Base-by-base conservation (phyloP, 1,140 invertebrate species). In the Cecropterus lyciades region DNA sequence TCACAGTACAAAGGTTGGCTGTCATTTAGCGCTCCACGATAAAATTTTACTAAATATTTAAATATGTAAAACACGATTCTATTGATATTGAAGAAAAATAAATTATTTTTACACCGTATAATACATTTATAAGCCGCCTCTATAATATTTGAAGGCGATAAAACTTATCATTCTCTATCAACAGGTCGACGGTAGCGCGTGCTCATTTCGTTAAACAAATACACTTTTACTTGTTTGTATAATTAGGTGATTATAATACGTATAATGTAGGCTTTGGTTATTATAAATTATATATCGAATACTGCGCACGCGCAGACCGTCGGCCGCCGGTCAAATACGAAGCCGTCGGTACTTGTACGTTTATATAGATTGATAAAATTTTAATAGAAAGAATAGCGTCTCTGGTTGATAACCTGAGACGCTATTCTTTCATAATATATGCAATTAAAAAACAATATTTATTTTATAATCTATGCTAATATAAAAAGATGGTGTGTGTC, bases 121-220 rank as follows among this genome's bases (percentile, higher is more conserved):
- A 46, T 48, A 15, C 45, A 51, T 59, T 65, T 20, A 53, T 48
- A 53, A 53, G 69, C 49, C 78, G 17, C 63, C 48, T 84, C 83
- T 84, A 72, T 56, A 66, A 72, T 11, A 70, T 80, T 80, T 20
- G 68, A 71, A 45, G 45, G 45, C 51, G 65, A 45, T 65, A 51
- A 24, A 55, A 75, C 67, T 82, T 80, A 79, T 82, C 78, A 75
- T 57, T 57, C 64, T 69, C 67, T 82, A 82, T 84, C 79, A 79
- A 53, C 57, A 67, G 65, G 71, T 68, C 72, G 46, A 77, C 72
- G 72, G 80, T 74, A 76, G 80, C 86, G 75, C 84, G 83, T 85
- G 83, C 82, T 70, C 73, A 78, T 83, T 82, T 75, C 75, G 75
- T 80, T 81, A 65, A 59, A 79, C 73, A 87, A 85, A 85, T 83